Percentiles rank a stretch among this genome's conserved stretches.
phyloP scores from a whole-genome alignment of 1,140 invertebrate genomes.

The Pseudomyrmex cubaensis region DNA sequence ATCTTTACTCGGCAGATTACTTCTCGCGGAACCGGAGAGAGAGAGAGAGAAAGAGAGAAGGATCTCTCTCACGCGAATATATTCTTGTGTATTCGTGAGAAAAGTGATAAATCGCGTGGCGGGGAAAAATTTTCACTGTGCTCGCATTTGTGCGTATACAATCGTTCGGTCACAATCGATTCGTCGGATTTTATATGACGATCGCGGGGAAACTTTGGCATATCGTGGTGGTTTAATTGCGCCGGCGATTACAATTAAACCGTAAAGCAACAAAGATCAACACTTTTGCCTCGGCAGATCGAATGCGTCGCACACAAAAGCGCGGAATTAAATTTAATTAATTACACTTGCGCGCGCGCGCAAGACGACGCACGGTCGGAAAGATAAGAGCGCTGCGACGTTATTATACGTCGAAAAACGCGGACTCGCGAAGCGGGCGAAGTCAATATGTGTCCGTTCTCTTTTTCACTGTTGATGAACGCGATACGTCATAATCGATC shows the following conservation, averaged over 20 bases:
- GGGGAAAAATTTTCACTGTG: not conserved
- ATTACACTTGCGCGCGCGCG: not conserved
- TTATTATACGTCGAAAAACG: slow-evolving; percentile 39
- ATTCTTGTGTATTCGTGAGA: not conserved
- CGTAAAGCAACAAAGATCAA: slow-evolving; percentile 17
- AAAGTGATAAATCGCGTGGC: not conserved
- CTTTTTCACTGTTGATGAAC: slow-evolving; percentile 41
- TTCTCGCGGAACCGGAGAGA: too few species aligned
- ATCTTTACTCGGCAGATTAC: not conserved
- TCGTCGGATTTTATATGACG: not conserved
- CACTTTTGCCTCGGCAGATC: not conserved
- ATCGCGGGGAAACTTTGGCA: not conserved
- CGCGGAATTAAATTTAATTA: slow-evolving; percentile 26
- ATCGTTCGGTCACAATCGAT: not conserved
- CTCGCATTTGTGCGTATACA: not conserved
- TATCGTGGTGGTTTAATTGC: not conserved
- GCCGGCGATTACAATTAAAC: not conserved
- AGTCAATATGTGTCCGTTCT: slow-evolving; percentile 49
- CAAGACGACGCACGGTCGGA: not conserved
- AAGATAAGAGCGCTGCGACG: slow-evolving; percentile 1
- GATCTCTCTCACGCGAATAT: not conserved
- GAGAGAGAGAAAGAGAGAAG: not conserved
- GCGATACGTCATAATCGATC: slow-evolving; percentile 68
- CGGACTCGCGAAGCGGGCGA: slow-evolving; percentile 21
- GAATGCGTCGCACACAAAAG: not conserved